These are phyloP conservation scores for Melanerpes formicivorus DNA, from an alignment of 2,113 vertebrate genomes.

Conservation along the genomic window DNA sequence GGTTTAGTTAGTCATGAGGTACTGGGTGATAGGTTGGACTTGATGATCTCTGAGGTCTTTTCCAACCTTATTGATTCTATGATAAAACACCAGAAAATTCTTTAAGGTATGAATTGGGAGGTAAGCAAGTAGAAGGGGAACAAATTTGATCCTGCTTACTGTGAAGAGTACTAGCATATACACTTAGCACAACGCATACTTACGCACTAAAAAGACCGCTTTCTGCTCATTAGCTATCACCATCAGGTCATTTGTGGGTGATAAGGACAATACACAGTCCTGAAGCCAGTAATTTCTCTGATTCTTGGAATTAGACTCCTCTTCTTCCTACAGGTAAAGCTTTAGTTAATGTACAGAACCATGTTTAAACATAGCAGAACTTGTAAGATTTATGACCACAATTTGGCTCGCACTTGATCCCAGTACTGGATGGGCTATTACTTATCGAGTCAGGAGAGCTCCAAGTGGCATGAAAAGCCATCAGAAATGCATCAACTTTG, in stretches of 20 bases:
- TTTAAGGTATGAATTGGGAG: not conserved
- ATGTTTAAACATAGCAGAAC: not conserved
- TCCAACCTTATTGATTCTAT: not conserved
- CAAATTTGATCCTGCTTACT: not conserved
- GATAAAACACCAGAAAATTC: not conserved
- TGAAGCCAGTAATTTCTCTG: slow-evolving; percentile 88
- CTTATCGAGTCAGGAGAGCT: not conserved
- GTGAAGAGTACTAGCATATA: not conserved
- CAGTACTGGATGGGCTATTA: not conserved
- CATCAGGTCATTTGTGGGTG: slow-evolving; percentile 93
- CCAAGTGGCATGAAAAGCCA: not conserved
- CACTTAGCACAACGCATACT: slow-evolving; percentile 2
- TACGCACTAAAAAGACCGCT: slow-evolving; percentile 92
- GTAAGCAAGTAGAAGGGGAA: not conserved
- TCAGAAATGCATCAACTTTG: not conserved
- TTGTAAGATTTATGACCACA: not conserved
- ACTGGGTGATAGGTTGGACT: too few relatives aligned
- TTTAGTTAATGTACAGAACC: not conserved
- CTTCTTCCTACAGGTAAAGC: slow-evolving; percentile 74
- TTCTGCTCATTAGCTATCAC: slow-evolving; percentile 92
- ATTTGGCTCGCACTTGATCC: not conserved
- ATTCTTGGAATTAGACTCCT: slow-evolving; percentile 67
- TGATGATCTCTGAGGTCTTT: too few relatives aligned
- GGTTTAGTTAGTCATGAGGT: too few relatives aligned
- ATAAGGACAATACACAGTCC: slow-evolving; percentile 91